Evolutionary conservation across 2,797 vertebrate genomes (phyloP).

Genomic region (Dryobates pubescens): DNA sequence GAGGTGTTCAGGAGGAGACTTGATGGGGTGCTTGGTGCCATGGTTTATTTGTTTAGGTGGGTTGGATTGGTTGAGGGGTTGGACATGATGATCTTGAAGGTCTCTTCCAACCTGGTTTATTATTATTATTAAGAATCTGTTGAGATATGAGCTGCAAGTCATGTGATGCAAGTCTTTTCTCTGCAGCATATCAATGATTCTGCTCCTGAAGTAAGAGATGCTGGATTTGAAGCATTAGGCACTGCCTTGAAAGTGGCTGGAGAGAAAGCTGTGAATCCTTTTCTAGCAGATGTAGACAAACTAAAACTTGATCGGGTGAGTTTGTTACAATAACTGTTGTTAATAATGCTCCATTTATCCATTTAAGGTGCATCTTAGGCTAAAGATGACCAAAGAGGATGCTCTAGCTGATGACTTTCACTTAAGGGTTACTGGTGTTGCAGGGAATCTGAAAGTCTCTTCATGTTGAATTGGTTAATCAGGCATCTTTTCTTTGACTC

Average conservation of each 20-base stretch:
- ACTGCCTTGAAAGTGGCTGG: constrained; percentile 96
- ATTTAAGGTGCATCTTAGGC: neutral
- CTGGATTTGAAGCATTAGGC: constrained; percentile 95
- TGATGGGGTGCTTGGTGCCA: no score
- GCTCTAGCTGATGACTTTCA: neutral
- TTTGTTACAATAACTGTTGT: neutral
- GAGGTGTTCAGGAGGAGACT: no score
- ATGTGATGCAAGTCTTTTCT: neutral
- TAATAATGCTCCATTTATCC: neutral
- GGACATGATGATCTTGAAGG: no score
- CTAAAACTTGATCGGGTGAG: constrained; percentile 95
- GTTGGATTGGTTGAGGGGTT: no score
- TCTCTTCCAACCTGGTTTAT: no score
- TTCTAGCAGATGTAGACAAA: constrained; percentile 93
- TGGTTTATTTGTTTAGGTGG: no score
- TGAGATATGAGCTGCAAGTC: neutral
- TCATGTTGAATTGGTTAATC: neutral
- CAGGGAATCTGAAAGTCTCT: neutral
- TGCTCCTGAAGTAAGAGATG: constrained; percentile 94
- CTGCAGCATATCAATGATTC: constrained; percentile 96
- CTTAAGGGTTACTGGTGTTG: neutral
- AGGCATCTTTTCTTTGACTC: neutral
- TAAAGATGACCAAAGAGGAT: neutral
- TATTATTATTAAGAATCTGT: neutral
- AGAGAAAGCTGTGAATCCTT: constrained; percentile 95